Evolutionary conservation across 2,888 invertebrate species (phyloP).

Genomic region (Tromatobia lineatoria): DNA sequence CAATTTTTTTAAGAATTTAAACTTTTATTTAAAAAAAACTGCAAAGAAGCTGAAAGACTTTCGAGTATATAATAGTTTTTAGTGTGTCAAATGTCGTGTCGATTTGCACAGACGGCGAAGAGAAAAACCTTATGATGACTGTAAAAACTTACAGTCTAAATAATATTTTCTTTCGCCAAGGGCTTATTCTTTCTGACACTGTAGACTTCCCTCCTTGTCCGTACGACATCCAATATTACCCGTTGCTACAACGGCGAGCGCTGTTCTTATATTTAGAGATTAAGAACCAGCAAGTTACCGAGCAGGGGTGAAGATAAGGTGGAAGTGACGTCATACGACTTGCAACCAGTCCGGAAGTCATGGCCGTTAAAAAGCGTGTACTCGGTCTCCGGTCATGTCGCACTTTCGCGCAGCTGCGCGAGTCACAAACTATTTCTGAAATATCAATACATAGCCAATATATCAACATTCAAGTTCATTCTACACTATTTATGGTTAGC

Average conservation of each 20-base stretch:
- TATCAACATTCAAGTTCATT: no score
- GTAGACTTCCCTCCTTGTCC: neutral
- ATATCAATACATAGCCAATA: conserved; percentile 31
- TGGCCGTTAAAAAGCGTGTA: conserved; percentile 72
- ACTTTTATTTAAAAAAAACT: no score
- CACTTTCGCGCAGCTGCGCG: conserved; percentile 73
- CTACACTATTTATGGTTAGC: no score
- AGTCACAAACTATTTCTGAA: conserved; percentile 75
- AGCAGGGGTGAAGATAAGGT: conserved; percentile 44
- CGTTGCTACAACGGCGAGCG: neutral
- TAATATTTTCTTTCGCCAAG: neutral
- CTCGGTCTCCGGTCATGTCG: conserved; percentile 59
- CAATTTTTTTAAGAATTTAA: no score
- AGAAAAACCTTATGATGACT: neutral
- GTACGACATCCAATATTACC: conserved; percentile 2
- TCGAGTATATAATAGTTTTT: conserved; percentile 61
- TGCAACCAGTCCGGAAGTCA: conserved; percentile 75
- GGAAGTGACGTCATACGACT: conserved; percentile 72
- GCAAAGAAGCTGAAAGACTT: conserved; percentile 75
- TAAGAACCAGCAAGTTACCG: conserved; percentile 7
- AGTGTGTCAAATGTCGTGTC: conserved; percentile 47
- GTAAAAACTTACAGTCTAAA: neutral
- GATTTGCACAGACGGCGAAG: neutral
- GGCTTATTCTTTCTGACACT: neutral
- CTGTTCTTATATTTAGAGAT: conserved; percentile 45